Conservation (phyloP, 2,113 vertebrate genomes). For the Chauna torquata region DNA sequence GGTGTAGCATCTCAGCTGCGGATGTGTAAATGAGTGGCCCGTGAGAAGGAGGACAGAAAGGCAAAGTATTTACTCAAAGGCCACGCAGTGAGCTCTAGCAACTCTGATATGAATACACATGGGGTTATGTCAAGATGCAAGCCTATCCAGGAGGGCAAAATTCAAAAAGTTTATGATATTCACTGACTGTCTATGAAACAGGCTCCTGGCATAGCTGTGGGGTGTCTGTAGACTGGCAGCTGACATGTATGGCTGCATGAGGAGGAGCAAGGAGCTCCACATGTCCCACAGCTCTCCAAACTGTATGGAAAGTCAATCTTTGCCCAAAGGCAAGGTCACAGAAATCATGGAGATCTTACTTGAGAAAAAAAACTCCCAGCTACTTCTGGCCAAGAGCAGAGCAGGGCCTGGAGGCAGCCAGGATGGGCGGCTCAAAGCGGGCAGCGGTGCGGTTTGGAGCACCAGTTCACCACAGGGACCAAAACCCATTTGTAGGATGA, state of each 20-base stretch:
- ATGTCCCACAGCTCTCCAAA: background rate
- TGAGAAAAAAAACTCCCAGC: background rate
- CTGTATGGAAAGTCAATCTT: background rate
- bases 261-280: background rate
- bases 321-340: rapidly evolving
- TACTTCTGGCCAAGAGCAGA: rapidly evolving
- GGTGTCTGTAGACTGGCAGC: background rate
- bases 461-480: rapidly evolving
- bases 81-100: background rate
- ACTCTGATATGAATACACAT: rapidly evolving
- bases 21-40: rapidly evolving
- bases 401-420: too few relatives aligned
- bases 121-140: background rate
- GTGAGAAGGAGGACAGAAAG: rapidly evolving
- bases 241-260: background rate
- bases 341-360: background rate
- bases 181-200: background rate
- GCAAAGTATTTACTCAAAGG: rapidly evolving
- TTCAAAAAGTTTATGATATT: background rate
- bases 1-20: background rate
- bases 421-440: rapidly evolving
- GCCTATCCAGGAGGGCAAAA: background rate
- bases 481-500: background rate
- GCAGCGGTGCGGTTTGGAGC: background rate
- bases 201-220: background rate